phyloP scores from a whole-genome alignment of 2,888 invertebrate genomes.

The Aspidiotus destructor region DNA sequence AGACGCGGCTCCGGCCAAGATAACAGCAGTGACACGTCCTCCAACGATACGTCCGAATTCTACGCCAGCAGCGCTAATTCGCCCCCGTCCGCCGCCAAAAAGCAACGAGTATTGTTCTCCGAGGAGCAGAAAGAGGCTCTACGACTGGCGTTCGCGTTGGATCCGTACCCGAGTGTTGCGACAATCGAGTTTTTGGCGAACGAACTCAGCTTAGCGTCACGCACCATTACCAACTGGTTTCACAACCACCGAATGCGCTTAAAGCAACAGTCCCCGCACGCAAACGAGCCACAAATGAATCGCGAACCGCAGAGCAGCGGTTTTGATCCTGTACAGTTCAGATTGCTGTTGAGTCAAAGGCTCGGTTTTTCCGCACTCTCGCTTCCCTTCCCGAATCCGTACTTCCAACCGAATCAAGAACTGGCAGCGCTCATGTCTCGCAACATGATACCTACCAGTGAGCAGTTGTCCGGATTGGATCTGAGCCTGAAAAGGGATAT shows the following conservation, averaged over 20 bases:
- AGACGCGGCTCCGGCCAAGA: slow-evolving; percentile 72
- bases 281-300: slow-evolving; percentile 33
- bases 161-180: slow-evolving; percentile 93
- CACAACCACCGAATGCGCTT: slow-evolving; percentile 98
- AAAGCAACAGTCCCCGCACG: slow-evolving; percentile 73
- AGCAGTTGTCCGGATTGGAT: slow-evolving; percentile 75
- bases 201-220: slow-evolving; percentile 79
- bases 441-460: slow-evolving; percentile 49
- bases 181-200: slow-evolving; percentile 91
- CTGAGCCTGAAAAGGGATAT: slow-evolving; percentile 65
- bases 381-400: slow-evolving; percentile 50
- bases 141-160: slow-evolving; percentile 83
- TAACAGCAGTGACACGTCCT: slow-evolving; percentile 78
- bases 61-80: slow-evolving; percentile 77
- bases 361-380: slow-evolving; percentile 46
- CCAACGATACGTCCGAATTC: slow-evolving; percentile 79
- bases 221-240: slow-evolving; percentile 99
- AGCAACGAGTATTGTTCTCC: slow-evolving; percentile 90
- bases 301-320: slow-evolving; percentile 50
- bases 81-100: slow-evolving; percentile 76
- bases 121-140: slow-evolving; percentile 97
- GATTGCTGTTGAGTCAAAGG: slow-evolving; percentile 77
- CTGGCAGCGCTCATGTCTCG: slow-evolving; percentile 58
- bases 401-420: slow-evolving; percentile 65
- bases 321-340: slow-evolving; percentile 86